Evolutionary conservation across 2,797 vertebrate species (phyloP).

Genomic region (Microctenopoma stevenorrisi): DNA sequence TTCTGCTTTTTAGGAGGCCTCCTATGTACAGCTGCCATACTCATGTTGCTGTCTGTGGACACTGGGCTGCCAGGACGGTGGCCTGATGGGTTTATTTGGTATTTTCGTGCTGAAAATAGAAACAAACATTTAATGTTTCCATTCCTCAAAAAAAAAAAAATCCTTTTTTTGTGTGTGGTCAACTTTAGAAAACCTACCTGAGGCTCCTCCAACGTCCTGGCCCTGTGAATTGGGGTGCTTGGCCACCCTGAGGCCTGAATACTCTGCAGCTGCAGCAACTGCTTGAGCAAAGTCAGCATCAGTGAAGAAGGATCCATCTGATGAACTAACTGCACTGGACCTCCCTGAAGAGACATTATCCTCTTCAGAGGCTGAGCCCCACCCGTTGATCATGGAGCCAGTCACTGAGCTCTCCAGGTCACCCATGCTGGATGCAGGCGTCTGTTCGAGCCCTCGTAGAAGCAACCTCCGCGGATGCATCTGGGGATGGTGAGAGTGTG

Average conservation of each 20-base stretch:
- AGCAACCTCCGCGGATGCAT: conserved; percentile 89
- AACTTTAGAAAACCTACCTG: conserved; percentile 53
- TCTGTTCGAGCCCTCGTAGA: conserved; percentile 94
- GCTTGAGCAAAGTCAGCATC: conserved; percentile 98
- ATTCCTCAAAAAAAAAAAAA: neutral
- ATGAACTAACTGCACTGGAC: conserved; percentile 95
- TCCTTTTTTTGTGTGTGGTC: neutral
- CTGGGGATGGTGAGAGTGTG: conserved; percentile 77
- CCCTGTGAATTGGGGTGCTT: conserved; percentile 85
- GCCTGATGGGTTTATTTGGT: conserved; percentile 90
- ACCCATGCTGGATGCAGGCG: conserved; percentile 95
- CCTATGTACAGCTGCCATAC: conserved; percentile 93
- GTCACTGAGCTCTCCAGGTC: conserved; percentile 98
- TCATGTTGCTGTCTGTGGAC: conserved; percentile 98
- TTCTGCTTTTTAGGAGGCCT: conserved; percentile 96
- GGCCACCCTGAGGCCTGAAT: conserved; percentile 92
- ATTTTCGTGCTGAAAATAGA: conserved; percentile 88
- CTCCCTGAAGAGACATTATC: conserved; percentile 97
- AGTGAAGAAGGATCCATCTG: conserved; percentile 97
- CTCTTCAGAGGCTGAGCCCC: conserved; percentile 98
- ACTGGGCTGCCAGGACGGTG: conserved; percentile 94
- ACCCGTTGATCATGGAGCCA: conserved; percentile 99
- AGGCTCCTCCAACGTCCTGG: conserved; percentile 73
- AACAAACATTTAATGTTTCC: neutral
- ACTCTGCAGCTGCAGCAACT: conserved; percentile 95